Evolutionary conservation across 2,797 vertebrate species (phyloP).

Genomic region (Triplophysa yarkandensis): DNA sequence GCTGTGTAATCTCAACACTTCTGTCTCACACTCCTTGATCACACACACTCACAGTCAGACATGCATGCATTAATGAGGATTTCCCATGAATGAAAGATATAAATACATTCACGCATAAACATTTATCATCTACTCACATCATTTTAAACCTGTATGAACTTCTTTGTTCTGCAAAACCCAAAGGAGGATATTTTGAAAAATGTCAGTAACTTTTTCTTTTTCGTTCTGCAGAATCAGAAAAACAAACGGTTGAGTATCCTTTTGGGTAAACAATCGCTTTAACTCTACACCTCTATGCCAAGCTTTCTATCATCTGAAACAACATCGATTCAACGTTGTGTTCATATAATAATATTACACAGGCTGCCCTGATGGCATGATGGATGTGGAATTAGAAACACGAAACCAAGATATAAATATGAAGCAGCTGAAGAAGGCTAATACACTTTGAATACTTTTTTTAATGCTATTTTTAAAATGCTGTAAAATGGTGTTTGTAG

Average conservation of each 20-base stretch:
- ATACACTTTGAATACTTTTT: not conserved
- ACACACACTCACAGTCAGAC: slow-evolving; percentile 14
- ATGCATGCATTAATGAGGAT: not conserved
- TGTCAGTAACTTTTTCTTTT: too few species aligned
- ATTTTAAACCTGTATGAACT: not conserved
- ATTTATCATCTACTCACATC: not conserved
- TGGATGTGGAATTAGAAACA: not conserved
- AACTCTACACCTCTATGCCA: not conserved
- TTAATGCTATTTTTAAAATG: not conserved
- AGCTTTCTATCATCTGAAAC: not conserved
- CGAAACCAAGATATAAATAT: not conserved
- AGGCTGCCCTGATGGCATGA: not conserved
- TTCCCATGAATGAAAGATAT: too few species aligned
- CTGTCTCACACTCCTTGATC: slow-evolving; percentile 25
- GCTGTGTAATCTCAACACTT: slow-evolving; percentile 32
- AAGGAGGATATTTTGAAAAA: too few species aligned
- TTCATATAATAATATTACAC: not conserved
- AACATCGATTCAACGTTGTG: not conserved
- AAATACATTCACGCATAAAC: too few species aligned
- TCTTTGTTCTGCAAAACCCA: too few species aligned
- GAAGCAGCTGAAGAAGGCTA: not conserved
- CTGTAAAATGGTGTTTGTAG: not conserved
- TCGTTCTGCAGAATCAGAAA: too few species aligned
- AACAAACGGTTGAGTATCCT: too few species aligned
- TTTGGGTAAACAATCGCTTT: too few species aligned